Evolutionary conservation across 2,797 vertebrate species (phyloP).

Genomic region (Bucorvus abyssinicus): DNA sequence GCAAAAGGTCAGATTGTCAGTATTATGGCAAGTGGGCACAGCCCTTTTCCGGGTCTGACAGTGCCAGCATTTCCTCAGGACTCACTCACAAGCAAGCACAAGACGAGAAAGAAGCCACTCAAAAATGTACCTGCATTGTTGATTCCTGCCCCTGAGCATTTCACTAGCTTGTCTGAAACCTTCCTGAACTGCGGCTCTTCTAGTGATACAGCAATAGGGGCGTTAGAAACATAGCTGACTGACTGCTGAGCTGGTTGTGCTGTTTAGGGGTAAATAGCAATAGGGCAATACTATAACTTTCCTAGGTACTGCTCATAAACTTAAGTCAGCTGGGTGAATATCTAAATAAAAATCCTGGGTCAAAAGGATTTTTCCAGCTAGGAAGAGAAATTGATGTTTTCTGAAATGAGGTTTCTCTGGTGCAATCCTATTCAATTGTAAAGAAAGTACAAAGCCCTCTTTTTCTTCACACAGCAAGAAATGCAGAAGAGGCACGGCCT

Average conservation of each 20-base stretch:
- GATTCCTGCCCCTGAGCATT: not conserved
- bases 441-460: not conserved
- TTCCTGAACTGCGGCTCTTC: not conserved
- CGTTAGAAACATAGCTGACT: not conserved
- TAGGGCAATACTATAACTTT: not conserved
- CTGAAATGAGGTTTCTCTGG: constrained; percentile 5
- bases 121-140: fast-evolving
- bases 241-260: not conserved
- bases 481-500: not conserved
- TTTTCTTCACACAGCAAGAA: not conserved
- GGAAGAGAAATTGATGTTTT: not conserved
- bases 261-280: not conserved
- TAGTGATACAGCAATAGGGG: not conserved
- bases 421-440: constrained; percentile 14
- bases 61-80: not conserved
- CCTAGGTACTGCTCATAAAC: not conserved
- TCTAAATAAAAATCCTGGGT: not conserved
- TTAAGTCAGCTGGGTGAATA: not conserved
- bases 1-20: not conserved
- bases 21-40: not conserved
- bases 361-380: not conserved
- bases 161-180: not conserved
- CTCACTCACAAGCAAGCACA: not conserved
- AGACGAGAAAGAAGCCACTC: not conserved
- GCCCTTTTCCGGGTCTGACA: not conserved